These are phyloP conservation scores for Cabera pusaria DNA, from an alignment of 2,888 invertebrate species.

Conservation along the genomic window DNA sequence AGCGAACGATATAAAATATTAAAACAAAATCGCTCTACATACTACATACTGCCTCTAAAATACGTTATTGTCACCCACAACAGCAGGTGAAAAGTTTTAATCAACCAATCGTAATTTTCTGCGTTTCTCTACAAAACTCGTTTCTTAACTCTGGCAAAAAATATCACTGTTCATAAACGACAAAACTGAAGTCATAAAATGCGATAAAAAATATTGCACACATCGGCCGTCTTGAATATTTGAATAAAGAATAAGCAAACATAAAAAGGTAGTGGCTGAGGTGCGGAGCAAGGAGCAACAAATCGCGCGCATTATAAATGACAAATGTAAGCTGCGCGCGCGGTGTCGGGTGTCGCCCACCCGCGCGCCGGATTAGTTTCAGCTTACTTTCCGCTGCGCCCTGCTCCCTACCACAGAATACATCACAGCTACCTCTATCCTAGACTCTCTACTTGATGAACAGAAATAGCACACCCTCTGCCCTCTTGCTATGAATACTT, in stretches of 20 bases:
- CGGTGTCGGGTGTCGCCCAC: conserved; percentile 80
- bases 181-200: conserved; percentile 63
- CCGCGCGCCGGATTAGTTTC: conserved; percentile 78
- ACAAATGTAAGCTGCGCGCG: conserved; percentile 78
- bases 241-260: conserved; percentile 74
- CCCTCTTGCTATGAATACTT: conserved; percentile 68
- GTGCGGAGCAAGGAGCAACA: conserved; percentile 66
- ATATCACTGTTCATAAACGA: conserved; percentile 51
- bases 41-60: no score
- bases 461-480: conserved; percentile 68
- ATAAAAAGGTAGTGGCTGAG: conserved; percentile 65
- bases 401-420: conserved; percentile 30
- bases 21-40: no score
- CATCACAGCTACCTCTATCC: conserved; percentile 1
- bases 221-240: conserved; percentile 64
- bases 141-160: conserved; percentile 34
- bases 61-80: not conserved
- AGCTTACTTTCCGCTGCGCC: conserved; percentile 72
- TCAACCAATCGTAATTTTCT: conserved; percentile 8
- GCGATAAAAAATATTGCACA: conserved; percentile 68
- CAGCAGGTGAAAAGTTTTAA: conserved; percentile 1
- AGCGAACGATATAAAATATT: no score
- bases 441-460: conserved; percentile 10
- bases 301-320: conserved; percentile 83
- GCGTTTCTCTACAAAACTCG: conserved; percentile 9